Evolutionary conservation across 35 echinoderm and acorn worm species (phyloP), one percentile per base, ranked within the genome.

Genomic region (Chiridota heheva): DNA sequence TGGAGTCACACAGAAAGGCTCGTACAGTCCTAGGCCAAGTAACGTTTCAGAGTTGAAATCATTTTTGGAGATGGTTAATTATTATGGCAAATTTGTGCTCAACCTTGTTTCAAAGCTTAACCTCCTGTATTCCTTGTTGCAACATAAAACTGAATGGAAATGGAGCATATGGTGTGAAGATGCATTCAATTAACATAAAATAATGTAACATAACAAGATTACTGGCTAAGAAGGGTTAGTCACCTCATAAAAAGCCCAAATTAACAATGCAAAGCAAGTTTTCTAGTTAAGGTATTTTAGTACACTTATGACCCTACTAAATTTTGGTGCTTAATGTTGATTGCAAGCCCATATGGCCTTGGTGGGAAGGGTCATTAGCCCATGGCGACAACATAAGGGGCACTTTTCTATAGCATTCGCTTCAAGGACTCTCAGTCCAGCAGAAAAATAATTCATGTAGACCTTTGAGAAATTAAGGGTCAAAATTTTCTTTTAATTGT

Each of bases 391-490:
- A 58, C 22, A 17, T 77, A 3, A 58, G 73, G 73, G 46, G 73
- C 25, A 77, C 40, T 31, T 15, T 77, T 33, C 48, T 77, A 3
- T 77, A 55, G 73, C 73, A 46, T 3, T 77, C 47, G 46, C 47
- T 55, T 8, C 56, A 46, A 35, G 46, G 60, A 32, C 79, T 63
- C 0, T 82, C n/a, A n/a, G n/a, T n/a, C n/a, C n/a, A n/a, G n/a
- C n/a, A n/a, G 61, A 63, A 39, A 82, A 37, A 65, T 60, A 44
- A 61, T 80, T 61, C 80, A 69, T 64, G 7, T 82, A 67, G 80
- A 82, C 60, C 69, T 67, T 49, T 20, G 28, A 34, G 60, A 82
- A 48, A 26, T 67, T 20, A 32, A 82, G 67, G 63, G 47, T 3
- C 73, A 77, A 41, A 40, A 69, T 1, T 82, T 51, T 82, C 31